Evolutionary conservation across 2,888 invertebrate genomes (phyloP).

Genomic region (Panzeria rudis): DNA sequence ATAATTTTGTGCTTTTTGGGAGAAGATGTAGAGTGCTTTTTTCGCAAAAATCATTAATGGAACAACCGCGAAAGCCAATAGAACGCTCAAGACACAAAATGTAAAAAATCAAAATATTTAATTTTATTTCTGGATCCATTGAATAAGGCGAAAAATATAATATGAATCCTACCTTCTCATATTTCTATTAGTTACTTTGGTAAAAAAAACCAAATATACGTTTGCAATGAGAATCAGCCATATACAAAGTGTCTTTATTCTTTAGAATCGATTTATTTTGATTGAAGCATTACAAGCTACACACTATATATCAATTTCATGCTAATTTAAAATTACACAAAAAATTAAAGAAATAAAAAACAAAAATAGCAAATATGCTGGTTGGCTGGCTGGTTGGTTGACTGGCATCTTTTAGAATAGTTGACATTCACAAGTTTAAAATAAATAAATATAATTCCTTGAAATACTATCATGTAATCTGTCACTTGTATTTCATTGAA

Average conservation of each 20-base stretch:
- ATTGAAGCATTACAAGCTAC: conserved; percentile 63
- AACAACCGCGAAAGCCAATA: too few relatives aligned
- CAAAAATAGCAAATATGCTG: conserved; percentile 34
- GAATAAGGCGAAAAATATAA: too few relatives aligned
- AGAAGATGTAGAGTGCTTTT: too few relatives aligned
- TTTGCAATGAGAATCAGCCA: too few relatives aligned
- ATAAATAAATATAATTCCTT: conserved; percentile 67
- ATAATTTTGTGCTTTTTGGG: too few relatives aligned
- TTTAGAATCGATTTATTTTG: conserved; percentile 63
- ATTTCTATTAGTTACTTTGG: too few relatives aligned
- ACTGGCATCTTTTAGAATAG: conserved; percentile 58
- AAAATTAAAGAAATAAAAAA: conserved; percentile 10
- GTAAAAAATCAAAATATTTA: too few relatives aligned
- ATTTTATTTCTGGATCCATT: too few relatives aligned
- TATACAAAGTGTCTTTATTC: conserved; percentile 30
- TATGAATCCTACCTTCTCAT: too few relatives aligned
- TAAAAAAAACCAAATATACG: too few relatives aligned
- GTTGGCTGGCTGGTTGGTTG: conserved; percentile 39
- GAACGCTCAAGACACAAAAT: too few relatives aligned
- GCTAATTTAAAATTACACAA: conserved; percentile 63
- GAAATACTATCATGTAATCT: conserved; percentile 73
- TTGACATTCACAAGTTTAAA: conserved; percentile 61
- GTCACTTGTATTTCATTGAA: conserved; percentile 70
- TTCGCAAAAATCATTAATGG: too few relatives aligned
- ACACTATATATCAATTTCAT: conserved; percentile 63